These are phyloP conservation scores for Sanderia malayensis DNA, from an alignment of 30 jellyfish, hydroid and myxozoan species.

Conservation along the genomic window DNA sequence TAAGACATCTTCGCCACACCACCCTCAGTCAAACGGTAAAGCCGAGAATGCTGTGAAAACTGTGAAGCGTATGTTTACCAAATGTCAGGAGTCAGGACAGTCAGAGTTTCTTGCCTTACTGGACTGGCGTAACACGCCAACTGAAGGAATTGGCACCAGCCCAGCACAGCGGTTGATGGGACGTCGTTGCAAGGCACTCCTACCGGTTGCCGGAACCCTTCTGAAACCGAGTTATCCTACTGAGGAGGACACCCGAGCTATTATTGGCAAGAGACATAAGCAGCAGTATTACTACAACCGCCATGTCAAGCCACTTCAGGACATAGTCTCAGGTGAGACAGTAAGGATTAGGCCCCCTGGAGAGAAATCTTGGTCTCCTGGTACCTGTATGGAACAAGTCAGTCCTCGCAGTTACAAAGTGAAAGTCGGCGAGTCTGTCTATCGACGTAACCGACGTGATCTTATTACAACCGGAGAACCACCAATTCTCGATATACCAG, in stretches of 20 bases:
- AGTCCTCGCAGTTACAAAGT: constrained; percentile 22
- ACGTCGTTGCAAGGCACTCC: constrained; percentile 25
- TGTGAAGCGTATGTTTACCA: constrained; percentile 13
- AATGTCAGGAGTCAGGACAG: constrained; percentile 24
- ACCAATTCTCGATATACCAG: constrained; percentile 14
- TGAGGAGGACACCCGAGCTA: constrained; percentile 26
- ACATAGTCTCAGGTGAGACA: constrained; percentile 21
- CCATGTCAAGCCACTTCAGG: constrained; percentile 24
- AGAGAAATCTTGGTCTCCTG: constrained; percentile 27
- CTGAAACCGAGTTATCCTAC: constrained; percentile 10
- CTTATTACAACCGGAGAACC: constrained; percentile 15
- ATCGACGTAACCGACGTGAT: constrained; percentile 20
- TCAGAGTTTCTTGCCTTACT: constrained; percentile 20
- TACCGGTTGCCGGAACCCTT: constrained; percentile 22
- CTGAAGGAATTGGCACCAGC: constrained; percentile 23
- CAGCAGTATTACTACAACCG: constrained; percentile 16
- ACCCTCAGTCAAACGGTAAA: constrained; percentile 25
- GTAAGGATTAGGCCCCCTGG: constrained; percentile 14
- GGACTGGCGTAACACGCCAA: constrained; percentile 41
- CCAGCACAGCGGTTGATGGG: constrained; percentile 22
- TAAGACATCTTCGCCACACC: constrained; percentile 15
- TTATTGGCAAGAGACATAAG: constrained; percentile 21
- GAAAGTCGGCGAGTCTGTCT: constrained; percentile 17
- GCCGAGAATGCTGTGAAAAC: constrained; percentile 21
- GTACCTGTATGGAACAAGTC: constrained; percentile 19